Evolutionary conservation across 2,797 vertebrate species (phyloP), one percentile per base, ranked within the genome.

Genomic region (Bucorvus abyssinicus): DNA sequence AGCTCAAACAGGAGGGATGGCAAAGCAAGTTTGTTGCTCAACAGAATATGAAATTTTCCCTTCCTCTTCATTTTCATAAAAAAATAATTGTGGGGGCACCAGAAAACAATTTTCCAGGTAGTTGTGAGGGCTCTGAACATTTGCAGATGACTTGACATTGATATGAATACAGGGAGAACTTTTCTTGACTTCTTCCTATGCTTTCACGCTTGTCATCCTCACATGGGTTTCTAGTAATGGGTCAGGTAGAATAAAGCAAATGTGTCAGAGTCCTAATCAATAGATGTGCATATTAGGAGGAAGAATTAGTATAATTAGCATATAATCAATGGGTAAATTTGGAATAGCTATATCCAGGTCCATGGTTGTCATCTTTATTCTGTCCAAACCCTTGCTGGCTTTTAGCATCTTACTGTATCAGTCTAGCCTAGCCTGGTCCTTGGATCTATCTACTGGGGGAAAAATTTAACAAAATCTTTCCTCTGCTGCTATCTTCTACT

Each of bases 61-160:
- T 93, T 93, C 65, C 59, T 76, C 61, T 89, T 95, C 69, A 75
- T 94, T 96, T 96, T 83, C 63, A 92, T 59, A 52, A 6, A 23
- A 47, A 47, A 47, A 20, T 47, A 16, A 64, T 47, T 2, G 12
- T 24, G 34, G 69, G 53, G 42, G 19, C 26, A 24, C 60, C 85
- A 89, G 21, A 81, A 93, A 90, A 76, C 61, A 91, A 64, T 88
- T 96, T 87, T 94, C 65, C 64, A 71, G 56, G 10, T 26, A 50
- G 30, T 52, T 69, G 36, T 56, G 67, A 92, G 77, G 89, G 75
- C 63, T 95, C 90, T 95, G 93, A 96, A 92, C 14, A 2, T 9
- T 26, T 70, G 69, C 77, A 90, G 60, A 55, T 93, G 70, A 75
- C 67, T 67, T 91, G 44, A 64, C 36, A 59, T 44, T 74, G 92